phyloP scores from a whole-genome alignment of 2,113 vertebrate species.

The Gymnorhina tibicen region DNA sequence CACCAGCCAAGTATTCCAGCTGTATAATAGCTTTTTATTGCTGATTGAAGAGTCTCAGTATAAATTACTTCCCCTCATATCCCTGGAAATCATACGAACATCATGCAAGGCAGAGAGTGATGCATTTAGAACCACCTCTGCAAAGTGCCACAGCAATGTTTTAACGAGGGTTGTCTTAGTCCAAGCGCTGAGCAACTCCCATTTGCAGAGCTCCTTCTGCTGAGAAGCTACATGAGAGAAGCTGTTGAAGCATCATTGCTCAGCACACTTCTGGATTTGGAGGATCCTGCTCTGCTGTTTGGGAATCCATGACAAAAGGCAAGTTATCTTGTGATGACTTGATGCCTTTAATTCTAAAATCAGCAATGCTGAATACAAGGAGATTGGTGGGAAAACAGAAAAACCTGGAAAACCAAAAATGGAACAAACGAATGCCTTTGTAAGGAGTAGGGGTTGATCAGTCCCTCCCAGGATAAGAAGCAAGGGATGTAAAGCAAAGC shows the following conservation, averaged over 20 bases:
- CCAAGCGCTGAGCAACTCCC: neutral
- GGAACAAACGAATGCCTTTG: neutral
- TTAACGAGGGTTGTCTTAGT: neutral
- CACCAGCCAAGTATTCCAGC: slow-evolving; percentile 15
- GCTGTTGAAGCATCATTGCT: neutral
- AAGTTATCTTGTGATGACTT: neutral
- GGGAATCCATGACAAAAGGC: neutral
- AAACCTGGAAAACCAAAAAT: neutral
- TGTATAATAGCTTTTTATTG: neutral
- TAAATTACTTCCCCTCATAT: neutral
- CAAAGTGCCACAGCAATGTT: neutral
- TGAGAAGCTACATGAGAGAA: neutral
- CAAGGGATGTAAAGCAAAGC: neutral
- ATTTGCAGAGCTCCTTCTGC: neutral
- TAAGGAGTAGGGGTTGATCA: neutral
- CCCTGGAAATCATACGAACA: slow-evolving; percentile 4
- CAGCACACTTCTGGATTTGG: neutral
- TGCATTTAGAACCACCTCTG: slow-evolving; percentile 44
- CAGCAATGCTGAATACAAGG: neutral
- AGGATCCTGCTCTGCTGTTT: neutral
- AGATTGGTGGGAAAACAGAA: neutral
- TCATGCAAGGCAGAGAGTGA: neutral
- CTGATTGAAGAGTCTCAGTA: neutral
- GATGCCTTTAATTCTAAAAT: neutral
- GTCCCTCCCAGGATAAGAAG: neutral